Evolutionary conservation across 2,113 vertebrate species (phyloP).

Genomic region (Gulo gulo): DNA sequence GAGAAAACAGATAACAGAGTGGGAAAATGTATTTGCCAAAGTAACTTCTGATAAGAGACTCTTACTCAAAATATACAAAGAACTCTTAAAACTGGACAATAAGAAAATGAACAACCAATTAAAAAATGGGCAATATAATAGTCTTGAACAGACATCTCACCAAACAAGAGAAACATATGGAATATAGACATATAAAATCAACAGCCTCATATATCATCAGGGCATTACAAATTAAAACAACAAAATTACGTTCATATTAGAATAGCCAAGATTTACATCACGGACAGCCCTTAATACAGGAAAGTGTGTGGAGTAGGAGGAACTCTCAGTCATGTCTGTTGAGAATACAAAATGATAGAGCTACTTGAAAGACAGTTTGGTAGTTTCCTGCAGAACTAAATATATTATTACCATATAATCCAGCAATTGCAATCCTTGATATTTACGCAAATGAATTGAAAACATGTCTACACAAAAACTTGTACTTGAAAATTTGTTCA

Average conservation of each 20-base stretch:
- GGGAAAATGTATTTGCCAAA: background rate
- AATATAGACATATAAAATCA: background rate
- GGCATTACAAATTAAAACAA: background rate
- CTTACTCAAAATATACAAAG: background rate
- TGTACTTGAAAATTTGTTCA: background rate
- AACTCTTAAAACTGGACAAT: background rate
- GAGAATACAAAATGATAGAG: background rate
- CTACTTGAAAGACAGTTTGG: background rate
- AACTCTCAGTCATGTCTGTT: background rate
- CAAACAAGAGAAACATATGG: background rate
- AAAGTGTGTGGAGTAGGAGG: background rate
- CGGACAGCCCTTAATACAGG: background rate
- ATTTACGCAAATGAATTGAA: background rate
- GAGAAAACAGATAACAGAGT: background rate
- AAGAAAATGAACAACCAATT: background rate
- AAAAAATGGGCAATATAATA: background rate
- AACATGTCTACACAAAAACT: background rate
- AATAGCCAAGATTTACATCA: background rate
- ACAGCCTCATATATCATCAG: background rate
- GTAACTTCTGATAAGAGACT: background rate
- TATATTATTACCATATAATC: background rate
- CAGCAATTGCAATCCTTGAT: background rate
- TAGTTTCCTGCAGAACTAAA: background rate
- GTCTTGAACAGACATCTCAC: background rate
- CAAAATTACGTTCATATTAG: background rate